Base-by-base conservation (phyloP, 37 sponge, comb jelly and placozoan genomes). In the Beroe forskalii region DNA sequence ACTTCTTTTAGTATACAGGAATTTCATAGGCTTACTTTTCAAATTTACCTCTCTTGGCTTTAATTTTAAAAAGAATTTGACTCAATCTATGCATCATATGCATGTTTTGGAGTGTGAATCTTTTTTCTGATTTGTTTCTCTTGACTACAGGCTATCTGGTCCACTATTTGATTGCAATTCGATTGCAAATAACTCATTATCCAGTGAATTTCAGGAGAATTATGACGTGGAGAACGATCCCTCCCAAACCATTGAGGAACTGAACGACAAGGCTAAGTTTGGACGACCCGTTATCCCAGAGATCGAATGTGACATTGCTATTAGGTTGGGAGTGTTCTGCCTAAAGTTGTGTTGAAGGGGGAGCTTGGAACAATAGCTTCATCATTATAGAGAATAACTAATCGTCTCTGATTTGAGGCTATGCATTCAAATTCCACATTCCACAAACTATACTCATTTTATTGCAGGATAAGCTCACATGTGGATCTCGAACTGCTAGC, bases 211-310 rank as follows among this genome's bases (percentile, higher is more conserved):
- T n/a, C n/a, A 72, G 39, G 75, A 72, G 36, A 72, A 72, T 72
- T 39, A 72, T 20, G 75, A 72, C 75, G 40, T 3, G 6, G 38
- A 72, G 38, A 72, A 72, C 75, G 75, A 72, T 72, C 75, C 75
- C 2, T 72, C 75, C 14, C 40, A 36, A 1, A 30, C 37, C 12
- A 8, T 38, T 1, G 75, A 72, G 9, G 39, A 23, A 1, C 40
- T 72, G 39, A 72, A 72, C 40, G 38, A 32, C 8, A 3, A 39
- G 75, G 37, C 40, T 32, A 37, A 20, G 39, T 4, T 35, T 3
- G 75, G 75, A 35, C 23, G 20, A 28, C 75, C 75, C 6, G 75
- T 72, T 8, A 72, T 72, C 3, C 75, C 75, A 22, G 30, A 8
- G 22, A 72, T 72, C 37, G 39, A 38, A 37, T 72, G 75, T 72